These are phyloP conservation scores for Gobio occitaniae DNA, from an alignment of 2,797 vertebrate genomes.

Conservation along the genomic window DNA sequence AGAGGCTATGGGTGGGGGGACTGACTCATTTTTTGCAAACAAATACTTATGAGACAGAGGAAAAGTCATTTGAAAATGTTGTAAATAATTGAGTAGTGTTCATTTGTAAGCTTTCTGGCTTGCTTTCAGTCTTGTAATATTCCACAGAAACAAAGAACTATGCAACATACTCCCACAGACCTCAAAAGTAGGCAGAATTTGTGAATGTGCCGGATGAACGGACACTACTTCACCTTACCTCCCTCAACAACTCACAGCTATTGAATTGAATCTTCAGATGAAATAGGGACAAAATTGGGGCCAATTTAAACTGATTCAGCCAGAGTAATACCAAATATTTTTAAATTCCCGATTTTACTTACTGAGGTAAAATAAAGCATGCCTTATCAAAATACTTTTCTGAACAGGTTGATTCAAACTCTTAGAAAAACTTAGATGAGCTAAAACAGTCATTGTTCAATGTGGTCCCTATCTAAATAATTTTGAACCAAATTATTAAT, in stretches of 20 bases:
- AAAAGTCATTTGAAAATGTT: neutral
- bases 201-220: neutral
- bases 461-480: neutral
- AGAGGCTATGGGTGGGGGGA: neutral
- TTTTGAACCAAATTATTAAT: neutral
- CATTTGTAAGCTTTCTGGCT: neutral
- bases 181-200: constrained; percentile 12
- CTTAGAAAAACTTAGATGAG: neutral
- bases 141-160: neutral
- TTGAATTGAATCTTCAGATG: neutral
- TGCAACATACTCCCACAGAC: neutral
- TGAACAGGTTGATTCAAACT: neutral
- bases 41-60: neutral
- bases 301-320: neutral
- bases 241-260: neutral
- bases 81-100: neutral
- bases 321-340: neutral
- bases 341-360: neutral
- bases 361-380: neutral
- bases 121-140: neutral
- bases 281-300: neutral
- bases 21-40: neutral
- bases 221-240: neutral
- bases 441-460: neutral
- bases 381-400: neutral